Evolutionary conservation across 1,140 invertebrate species (phyloP).

Genomic region (Propsilocerus akamusi): DNA sequence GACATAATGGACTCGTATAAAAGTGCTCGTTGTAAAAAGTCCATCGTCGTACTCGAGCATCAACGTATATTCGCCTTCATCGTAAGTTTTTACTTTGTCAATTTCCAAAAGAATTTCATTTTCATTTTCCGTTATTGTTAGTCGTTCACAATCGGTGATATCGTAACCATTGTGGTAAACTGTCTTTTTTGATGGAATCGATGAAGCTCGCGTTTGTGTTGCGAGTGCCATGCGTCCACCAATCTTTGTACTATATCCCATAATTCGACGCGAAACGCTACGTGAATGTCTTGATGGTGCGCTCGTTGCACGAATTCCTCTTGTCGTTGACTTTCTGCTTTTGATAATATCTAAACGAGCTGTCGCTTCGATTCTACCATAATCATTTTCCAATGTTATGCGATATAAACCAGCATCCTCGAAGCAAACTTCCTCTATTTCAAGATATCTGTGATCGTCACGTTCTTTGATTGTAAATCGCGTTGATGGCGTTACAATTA

Average conservation of each 20-base stretch:
- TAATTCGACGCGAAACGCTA: slow-evolving; percentile 18
- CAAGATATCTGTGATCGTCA: slow-evolving; percentile 54
- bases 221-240: slow-evolving; percentile 31
- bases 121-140: slow-evolving; percentile 16
- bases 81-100: slow-evolving; percentile 26
- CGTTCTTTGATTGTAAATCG: slow-evolving; percentile 51
- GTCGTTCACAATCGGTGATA: slow-evolving; percentile 15
- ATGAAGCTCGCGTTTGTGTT: slow-evolving; percentile 32
- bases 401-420: slow-evolving; percentile 68
- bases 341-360: slow-evolving; percentile 64
- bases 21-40: slow-evolving; percentile 15
- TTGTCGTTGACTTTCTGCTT: slow-evolving; percentile 23
- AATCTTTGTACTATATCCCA: slow-evolving; percentile 21
- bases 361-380: slow-evolving; percentile 58
- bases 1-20: slow-evolving; percentile 8
- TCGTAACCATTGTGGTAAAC: slow-evolving; percentile 39
- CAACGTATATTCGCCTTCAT: slow-evolving; percentile 49
- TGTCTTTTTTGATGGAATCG: slow-evolving; percentile 30
- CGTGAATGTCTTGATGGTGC: slow-evolving; percentile 20
- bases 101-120: slow-evolving; percentile 26
- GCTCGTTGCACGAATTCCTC: slow-evolving; percentile 25
- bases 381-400: slow-evolving; percentile 62
- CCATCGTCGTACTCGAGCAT: slow-evolving; percentile 48
- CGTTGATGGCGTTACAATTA: slow-evolving; percentile 36
- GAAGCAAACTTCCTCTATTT: slow-evolving; percentile 53